Base-by-base conservation (phyloP, 92 coral and sea anemone species). In the Epizoanthus scotinus region DNA sequence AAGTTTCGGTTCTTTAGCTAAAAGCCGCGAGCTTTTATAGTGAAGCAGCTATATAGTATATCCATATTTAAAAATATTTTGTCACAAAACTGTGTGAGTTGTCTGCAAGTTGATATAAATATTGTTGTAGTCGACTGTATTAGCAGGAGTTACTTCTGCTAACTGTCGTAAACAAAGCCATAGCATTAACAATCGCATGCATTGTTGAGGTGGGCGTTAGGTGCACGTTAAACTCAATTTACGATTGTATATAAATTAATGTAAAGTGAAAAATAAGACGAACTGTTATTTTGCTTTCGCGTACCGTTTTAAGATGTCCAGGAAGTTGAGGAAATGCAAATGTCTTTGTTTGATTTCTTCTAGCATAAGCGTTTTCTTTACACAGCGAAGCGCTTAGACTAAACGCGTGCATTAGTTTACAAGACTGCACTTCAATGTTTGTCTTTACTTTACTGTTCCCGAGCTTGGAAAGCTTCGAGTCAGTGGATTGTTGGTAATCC, bases 151-250 rank as follows among this genome's bases (percentile, higher is more conserved):
- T 71, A 34, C 24, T 75, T 8, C 57, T 75, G 21, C 27, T 42
- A 22, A 75, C 81, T 42, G 81, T 60, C 59, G 81, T 40, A 60
- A 60, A n/a, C n/a, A n/a, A n/a, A n/a, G n/a, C n/a, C 68, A 75
- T 36, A 75, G 79, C 21, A 55, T 34, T 13, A 75, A 58, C 68
- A 59, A 75, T 60, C 10, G 62, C 44, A 58, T 38, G 36, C 25
- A n/a, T 75, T 75, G 58, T 75, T 18, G 79, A 18, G n/a, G 65
- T 73, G 65, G 78, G 42, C 67, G 22, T 21, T 14, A 75, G 62
- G 18, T 40, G 67, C 6, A 54, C 26, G 9, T 14, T 28, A 20
- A 10, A 47, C 52, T 53, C 42, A 19, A 21, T 73, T 73, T 44
- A n/a, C 7, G 47, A 19, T 54, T 28, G 79, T 54, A 26, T 27